Conservation (phyloP, 2,888 invertebrate genomes). For the Dichetophora obliterata region DNA sequence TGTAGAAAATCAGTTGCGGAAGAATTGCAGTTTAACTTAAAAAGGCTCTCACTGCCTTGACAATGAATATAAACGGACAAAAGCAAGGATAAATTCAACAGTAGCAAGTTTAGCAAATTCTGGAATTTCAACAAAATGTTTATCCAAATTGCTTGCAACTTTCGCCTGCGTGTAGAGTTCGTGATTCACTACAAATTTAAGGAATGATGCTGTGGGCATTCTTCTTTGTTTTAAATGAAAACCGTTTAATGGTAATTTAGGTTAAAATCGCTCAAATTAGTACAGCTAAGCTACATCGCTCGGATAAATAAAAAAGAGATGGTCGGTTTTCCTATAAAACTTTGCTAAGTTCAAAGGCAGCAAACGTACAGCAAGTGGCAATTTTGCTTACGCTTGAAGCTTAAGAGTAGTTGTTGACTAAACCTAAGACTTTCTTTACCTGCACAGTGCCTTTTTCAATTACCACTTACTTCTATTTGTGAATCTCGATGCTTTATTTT, state of each 20-base stretch:
- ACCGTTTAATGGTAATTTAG: background rate
- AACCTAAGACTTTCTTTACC: too few species aligned
- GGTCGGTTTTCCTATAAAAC: too few species aligned
- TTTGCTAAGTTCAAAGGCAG: too few species aligned
- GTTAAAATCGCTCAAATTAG: background rate
- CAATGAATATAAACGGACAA: background rate
- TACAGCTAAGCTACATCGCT: background rate
- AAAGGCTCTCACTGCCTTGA: background rate
- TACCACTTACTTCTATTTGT: too few species aligned
- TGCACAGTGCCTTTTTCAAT: too few species aligned
- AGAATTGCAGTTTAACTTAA: too few species aligned
- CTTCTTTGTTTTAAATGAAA: background rate
- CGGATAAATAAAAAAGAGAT: too few species aligned
- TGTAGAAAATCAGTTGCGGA: background rate
- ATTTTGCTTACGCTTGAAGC: too few species aligned
- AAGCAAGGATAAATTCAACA: too few species aligned
- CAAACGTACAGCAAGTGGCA: too few species aligned
- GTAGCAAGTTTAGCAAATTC: constrained; percentile 6
- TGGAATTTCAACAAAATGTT: background rate
- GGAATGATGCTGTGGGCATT: background rate
- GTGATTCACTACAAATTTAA: background rate
- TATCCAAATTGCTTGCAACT: constrained; percentile 32
- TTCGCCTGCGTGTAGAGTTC: background rate
- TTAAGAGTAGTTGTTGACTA: too few species aligned
- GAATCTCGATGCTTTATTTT: too few species aligned